phyloP scores from a whole-genome alignment of 37 sponge, comb jelly and placozoan species.

The Ephydatia muelleri region DNA sequence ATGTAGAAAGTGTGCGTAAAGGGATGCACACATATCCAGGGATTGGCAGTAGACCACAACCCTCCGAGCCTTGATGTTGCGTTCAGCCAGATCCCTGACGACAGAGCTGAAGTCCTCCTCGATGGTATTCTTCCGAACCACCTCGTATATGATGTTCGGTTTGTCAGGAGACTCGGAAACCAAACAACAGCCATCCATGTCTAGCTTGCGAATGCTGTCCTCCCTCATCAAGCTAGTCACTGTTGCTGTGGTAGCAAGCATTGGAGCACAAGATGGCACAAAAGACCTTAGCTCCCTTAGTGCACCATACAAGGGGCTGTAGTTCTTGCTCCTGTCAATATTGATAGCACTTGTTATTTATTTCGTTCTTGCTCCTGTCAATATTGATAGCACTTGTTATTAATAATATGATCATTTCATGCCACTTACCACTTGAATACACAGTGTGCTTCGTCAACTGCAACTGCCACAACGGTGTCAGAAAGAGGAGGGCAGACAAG shows the following conservation, averaged over 20 bases:
- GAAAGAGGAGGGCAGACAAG: slow-evolving; percentile 4
- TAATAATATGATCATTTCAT: no score
- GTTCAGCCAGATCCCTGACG: not conserved
- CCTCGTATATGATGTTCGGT: slow-evolving; percentile 53
- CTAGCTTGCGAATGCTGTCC: slow-evolving; percentile 15
- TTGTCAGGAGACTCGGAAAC: slow-evolving; percentile 34
- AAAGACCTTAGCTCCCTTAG: slow-evolving; percentile 18
- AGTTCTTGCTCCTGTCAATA: slow-evolving; percentile 14
- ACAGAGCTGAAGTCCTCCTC: slow-evolving; percentile 22
- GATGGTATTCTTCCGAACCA: slow-evolving; percentile 11
- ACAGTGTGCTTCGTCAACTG: slow-evolving; percentile 45
- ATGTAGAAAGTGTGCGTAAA: slow-evolving; percentile 10
- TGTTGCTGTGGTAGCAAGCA: slow-evolving; percentile 23
- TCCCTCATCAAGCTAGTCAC: slow-evolving; percentile 6
- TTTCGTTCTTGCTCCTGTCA: slow-evolving; percentile 13
- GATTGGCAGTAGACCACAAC: slow-evolving; percentile 32
- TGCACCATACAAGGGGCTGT: slow-evolving; percentile 15
- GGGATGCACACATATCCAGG: slow-evolving; percentile 34
- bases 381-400: no score
- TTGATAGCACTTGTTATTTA: no score
- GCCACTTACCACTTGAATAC: slow-evolving; percentile 42
- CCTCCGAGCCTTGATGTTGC: slow-evolving; percentile 11
- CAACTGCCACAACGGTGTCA: slow-evolving; percentile 25
- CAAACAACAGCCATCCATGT: slow-evolving; percentile 20
- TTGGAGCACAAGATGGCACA: slow-evolving; percentile 25